These are phyloP conservation scores for Ametastegia equiseti DNA, from an alignment of 2,888 invertebrate genomes.

Conservation along the genomic window DNA sequence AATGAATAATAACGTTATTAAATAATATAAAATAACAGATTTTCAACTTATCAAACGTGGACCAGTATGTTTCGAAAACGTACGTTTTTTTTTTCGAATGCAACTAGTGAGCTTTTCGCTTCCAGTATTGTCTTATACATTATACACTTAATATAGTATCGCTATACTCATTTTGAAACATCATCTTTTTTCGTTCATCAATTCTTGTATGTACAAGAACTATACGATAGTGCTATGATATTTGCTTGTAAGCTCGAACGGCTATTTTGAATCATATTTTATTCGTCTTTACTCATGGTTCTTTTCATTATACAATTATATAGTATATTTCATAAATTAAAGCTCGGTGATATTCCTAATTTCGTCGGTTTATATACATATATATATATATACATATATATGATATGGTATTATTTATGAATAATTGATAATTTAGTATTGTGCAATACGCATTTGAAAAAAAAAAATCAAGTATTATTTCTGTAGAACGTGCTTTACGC, in stretches of 20 bases:
- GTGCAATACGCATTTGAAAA: constrained; percentile 45
- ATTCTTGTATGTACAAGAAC: too few relatives aligned
- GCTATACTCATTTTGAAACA: neutral
- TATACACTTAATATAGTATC: constrained; percentile 14
- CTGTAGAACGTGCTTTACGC: constrained; percentile 66
- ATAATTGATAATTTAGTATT: constrained; percentile 18
- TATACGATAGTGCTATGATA: constrained; percentile 15
- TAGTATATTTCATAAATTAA: neutral
- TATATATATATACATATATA: too few relatives aligned
- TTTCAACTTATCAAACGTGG: constrained; percentile 4
- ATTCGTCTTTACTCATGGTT: neutral
- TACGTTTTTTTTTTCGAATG: neutral
- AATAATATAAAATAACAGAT: neutral
- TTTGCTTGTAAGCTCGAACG: neutral
- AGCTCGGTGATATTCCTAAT: constrained; percentile 28
- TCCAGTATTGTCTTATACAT: neutral
- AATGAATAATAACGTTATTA: neutral
- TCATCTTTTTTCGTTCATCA: neutral
- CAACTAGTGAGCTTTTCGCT: neutral
- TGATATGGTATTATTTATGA: neutral
- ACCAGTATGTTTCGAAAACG: neutral
- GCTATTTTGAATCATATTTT: neutral
- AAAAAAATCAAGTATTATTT: constrained; percentile 57
- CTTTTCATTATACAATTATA: constrained; percentile 15
- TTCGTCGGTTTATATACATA: neutral